These are phyloP conservation scores for Camponotus pennsylvanicus DNA, from an alignment of 1,140 invertebrate species.

Conservation along the genomic window DNA sequence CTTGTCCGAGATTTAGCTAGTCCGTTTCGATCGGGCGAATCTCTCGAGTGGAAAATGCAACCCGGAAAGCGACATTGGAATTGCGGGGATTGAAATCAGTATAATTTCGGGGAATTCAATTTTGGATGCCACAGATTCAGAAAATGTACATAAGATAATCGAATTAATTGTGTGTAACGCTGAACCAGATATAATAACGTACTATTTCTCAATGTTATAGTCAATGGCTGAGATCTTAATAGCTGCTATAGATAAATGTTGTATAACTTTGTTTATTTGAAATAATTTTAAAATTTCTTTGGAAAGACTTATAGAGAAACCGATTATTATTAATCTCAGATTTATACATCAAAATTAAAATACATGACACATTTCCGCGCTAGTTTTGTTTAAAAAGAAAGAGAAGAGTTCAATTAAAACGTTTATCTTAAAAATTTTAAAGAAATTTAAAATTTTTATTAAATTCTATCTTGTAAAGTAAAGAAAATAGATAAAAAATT, in stretches of 20 bases:
- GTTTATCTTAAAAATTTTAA: conserved; percentile 14
- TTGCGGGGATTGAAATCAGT: conserved; percentile 23
- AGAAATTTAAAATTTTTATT: neutral
- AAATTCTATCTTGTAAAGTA: neutral
- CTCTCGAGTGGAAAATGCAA: conserved; percentile 41
- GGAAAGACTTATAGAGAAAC: neutral
- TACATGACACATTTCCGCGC: neutral
- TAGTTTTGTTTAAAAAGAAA: neutral
- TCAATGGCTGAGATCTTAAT: neutral
- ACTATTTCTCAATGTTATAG: neutral
- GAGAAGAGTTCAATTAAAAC: neutral
- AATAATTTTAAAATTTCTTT: neutral
- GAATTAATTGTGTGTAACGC: neutral
- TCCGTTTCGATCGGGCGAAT: conserved; percentile 21
- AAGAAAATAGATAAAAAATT: neutral
- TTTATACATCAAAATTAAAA: neutral
- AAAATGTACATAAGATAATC: neutral
- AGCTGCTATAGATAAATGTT: neutral
- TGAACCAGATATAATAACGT: neutral
- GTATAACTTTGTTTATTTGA: neutral
- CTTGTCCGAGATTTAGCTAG: conserved; percentile 46
- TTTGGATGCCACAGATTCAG: conserved; percentile 11
- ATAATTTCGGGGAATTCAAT: conserved; percentile 49
- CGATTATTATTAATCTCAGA: neutral
- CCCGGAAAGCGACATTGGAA: neutral